phyloP scores from a whole-genome alignment of 1,140 invertebrate species.

The Nautilus pompilius region DNA sequence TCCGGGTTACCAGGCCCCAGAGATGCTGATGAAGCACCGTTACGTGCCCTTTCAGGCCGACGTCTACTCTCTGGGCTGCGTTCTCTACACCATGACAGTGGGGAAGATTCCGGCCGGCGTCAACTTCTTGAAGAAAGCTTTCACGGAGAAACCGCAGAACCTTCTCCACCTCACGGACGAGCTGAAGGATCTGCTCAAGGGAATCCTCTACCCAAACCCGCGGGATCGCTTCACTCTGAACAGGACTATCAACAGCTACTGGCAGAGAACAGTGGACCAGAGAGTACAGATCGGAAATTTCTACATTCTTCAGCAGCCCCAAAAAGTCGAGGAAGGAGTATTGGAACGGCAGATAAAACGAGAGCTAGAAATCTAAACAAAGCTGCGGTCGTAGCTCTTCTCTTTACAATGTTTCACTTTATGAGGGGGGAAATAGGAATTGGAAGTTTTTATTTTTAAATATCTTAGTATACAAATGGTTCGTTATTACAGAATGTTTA shows the following conservation, averaged over 20 bases:
- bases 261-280: conserved; percentile 19
- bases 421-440: too few relatives aligned
- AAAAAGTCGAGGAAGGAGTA: conserved; percentile 28
- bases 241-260: conserved; percentile 21
- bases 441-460: too few relatives aligned
- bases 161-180: conserved; percentile 23
- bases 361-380: conserved; percentile 29
- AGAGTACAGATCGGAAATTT: conserved; percentile 35
- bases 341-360: conserved; percentile 26
- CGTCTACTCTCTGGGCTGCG: conserved; percentile 36
- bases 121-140: conserved; percentile 16
- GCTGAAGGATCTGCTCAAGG: conserved; percentile 23
- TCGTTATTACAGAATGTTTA: too few relatives aligned
- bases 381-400: too few relatives aligned
- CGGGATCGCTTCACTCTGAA: conserved; percentile 15
- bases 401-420: too few relatives aligned
- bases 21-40: conserved; percentile 25
- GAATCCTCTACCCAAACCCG: conserved; percentile 30
- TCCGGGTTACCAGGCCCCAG: conserved; percentile 31
- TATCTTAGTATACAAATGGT: too few relatives aligned
- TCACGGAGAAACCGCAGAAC: conserved; percentile 15
- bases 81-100: conserved; percentile 34
- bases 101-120: conserved; percentile 36
- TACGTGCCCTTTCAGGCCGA: conserved; percentile 34
- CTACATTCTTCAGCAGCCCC: conserved; percentile 33